A percentile compares a stretch with the other conserved stretches of the same genome.
Evolutionary conservation across 2,797 vertebrate genomes (phyloP).

Genomic region (Etheostoma nigrum): DNA sequence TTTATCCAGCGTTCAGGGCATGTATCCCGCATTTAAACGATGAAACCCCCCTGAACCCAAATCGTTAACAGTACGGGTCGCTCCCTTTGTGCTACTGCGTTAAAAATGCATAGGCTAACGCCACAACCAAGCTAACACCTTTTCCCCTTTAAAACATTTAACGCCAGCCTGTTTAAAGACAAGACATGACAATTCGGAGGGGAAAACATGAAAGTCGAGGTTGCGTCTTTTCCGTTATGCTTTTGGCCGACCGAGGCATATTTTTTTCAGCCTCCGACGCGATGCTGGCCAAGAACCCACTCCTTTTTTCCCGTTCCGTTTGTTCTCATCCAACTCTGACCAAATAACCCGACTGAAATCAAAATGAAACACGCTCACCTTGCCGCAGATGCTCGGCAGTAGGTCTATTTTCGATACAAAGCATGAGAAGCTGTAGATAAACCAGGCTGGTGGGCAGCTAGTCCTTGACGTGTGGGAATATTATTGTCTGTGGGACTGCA

Average conservation of each 20-base stretch:
- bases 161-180: rapidly evolving
- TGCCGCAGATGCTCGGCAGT: constrained; percentile 5
- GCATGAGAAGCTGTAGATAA: not conserved
- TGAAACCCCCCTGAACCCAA: not conserved
- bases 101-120: constrained; percentile 13
- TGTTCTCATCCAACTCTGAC: not conserved
- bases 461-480: constrained; percentile 16
- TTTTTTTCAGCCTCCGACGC: constrained; percentile 39
- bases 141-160: no score
- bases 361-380: constrained; percentile 26
- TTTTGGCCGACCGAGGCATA: constrained; percentile 18
- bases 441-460: not conserved
- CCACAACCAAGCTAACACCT: not conserved
- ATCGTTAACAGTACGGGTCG: constrained; percentile 1
- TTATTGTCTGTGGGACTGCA: constrained; percentile 48
- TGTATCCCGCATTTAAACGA: not conserved
- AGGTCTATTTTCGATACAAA: not conserved
- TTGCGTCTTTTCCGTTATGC: constrained; percentile 18
- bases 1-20: not conserved
- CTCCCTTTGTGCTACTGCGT: constrained; percentile 58
- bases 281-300: constrained; percentile 17
- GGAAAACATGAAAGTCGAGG: not conserved
- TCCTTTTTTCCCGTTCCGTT: not conserved
- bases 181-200: rapidly evolving
- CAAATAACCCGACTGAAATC: not conserved